Evolutionary conservation across 2,888 invertebrate species (phyloP).

Genomic region (Trichopoda pennipes): DNA sequence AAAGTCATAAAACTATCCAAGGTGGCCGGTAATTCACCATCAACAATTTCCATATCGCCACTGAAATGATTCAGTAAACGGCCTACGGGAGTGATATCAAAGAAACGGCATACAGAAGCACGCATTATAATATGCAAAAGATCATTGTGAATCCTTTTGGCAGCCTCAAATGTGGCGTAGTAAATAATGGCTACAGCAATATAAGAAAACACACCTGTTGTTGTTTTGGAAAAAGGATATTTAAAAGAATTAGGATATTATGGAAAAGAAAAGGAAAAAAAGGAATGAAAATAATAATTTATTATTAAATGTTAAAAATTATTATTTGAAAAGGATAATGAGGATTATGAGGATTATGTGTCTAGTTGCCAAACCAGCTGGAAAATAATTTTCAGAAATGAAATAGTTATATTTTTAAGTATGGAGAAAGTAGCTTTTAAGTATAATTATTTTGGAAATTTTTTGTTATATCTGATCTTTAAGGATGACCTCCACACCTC

Average conservation of each 20-base stretch:
- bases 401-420: background rate
- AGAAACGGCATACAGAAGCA: constrained; percentile 85
- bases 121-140: constrained; percentile 83
- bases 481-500: too few species aligned
- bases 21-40: constrained; percentile 84
- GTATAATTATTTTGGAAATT: background rate
- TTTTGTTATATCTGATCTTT: too few species aligned
- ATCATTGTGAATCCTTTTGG: constrained; percentile 83
- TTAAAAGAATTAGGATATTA: constrained; percentile 10
- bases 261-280: constrained; percentile 41
- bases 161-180: constrained; percentile 84
- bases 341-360: constrained; percentile 42
- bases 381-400: background rate
- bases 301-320: constrained; percentile 34
- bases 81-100: constrained; percentile 86
- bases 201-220: constrained; percentile 82
- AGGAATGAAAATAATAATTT: constrained; percentile 42
- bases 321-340: constrained; percentile 39
- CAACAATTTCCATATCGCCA: constrained; percentile 85
- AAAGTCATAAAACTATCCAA: constrained; percentile 81
- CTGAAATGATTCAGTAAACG: constrained; percentile 86
- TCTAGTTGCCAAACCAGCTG: background rate
- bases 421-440: background rate
- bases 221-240: background rate
- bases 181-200: constrained; percentile 83